Base-by-base conservation (phyloP, 1,140 invertebrate species). In the Spodoptera litura region DNA sequence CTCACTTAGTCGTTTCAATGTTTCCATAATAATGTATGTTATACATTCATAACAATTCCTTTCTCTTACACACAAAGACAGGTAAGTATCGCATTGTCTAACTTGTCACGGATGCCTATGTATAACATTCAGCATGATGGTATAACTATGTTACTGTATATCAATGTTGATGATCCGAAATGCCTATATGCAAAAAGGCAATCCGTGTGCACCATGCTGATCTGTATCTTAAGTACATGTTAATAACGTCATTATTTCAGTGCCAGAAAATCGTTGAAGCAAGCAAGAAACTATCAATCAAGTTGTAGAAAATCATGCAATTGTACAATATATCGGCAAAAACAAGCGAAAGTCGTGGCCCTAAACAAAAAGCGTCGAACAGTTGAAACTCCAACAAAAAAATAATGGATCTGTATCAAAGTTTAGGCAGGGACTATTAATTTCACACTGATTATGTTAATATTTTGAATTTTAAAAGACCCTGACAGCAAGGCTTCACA, bases 51-150 rank as follows among this genome's bases (percentile, higher is more conserved):
- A 75, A 75, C 51, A 64, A 74, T 25, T 31, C 58, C 58, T 53
- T 59, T 62, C 20, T 75, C 52, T 20, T 12, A 70, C 25, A 49
- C 27, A 70, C 49, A n/a, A 70, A 52, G 66, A 53, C 66, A 70
- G 66, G 66, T 70, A 70, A 70, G 66, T 70, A 52, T 53, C 52
- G 66, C 66, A 70, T 70, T 70, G 66, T 70, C 66, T 70, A 31
- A 66, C 62, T 70, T 70, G 49, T 70, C 6, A 27, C 51, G 44
- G 64, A 68, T 68, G 44, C 64, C 51, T 38, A 31, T 68, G 31
- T 44, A 66, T 66, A 49, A 66, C 62, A 44, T 44, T 44, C 8
- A 53, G 66, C 66, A 70, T 70, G 66, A 27, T 2, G 20, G 51
- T 66, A 66, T 61, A 61, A 61, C 51, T 12, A 49, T 66, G 35